Percentiles rank a stretch among this genome's conserved stretches.
phyloP scores from a whole-genome alignment of 2,113 vertebrate species.

The Paralichthys olivaceus region DNA sequence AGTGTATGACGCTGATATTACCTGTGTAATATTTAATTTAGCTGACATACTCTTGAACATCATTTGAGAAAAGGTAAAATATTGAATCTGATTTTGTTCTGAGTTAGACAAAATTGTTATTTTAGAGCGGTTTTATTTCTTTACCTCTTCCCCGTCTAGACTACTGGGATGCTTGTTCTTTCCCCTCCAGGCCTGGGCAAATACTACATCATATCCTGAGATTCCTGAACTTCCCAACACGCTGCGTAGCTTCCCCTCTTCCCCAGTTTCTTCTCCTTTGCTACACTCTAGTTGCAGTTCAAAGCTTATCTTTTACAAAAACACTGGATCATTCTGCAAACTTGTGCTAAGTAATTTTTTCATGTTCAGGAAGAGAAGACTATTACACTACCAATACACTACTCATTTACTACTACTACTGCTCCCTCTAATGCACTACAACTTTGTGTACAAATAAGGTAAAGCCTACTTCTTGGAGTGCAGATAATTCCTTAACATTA shows the following conservation, averaged over 20 bases:
- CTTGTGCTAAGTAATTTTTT: conserved; percentile 10
- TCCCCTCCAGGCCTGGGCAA: conserved; percentile 40
- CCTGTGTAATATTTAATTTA: background rate
- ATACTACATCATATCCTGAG: conserved; percentile 64
- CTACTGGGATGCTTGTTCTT: conserved; percentile 27
- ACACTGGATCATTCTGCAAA: background rate
- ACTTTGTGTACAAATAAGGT: background rate
- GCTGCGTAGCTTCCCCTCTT: conserved; percentile 27
- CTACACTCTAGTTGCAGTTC: conserved; percentile 6
- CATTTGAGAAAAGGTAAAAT: conserved; percentile 12
- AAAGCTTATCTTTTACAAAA: conserved; percentile 24
- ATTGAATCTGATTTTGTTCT: background rate
- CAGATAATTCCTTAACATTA: conserved; percentile 17
- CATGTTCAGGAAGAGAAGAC: background rate
- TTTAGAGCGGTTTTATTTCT: background rate
- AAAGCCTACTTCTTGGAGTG: background rate
- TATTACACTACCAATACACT: background rate
- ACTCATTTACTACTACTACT: too few relatives aligned
- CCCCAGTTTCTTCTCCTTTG: background rate
- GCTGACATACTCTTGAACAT: background rate
- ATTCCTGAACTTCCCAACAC: conserved; percentile 62
- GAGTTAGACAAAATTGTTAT: conserved; percentile 10
- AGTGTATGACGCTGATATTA: background rate
- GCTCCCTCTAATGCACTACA: too few relatives aligned
- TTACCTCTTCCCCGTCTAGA: conserved; percentile 19